These are phyloP conservation scores for Hirundo rustica DNA, from an alignment of 2,797 vertebrate species.

Conservation along the genomic window DNA sequence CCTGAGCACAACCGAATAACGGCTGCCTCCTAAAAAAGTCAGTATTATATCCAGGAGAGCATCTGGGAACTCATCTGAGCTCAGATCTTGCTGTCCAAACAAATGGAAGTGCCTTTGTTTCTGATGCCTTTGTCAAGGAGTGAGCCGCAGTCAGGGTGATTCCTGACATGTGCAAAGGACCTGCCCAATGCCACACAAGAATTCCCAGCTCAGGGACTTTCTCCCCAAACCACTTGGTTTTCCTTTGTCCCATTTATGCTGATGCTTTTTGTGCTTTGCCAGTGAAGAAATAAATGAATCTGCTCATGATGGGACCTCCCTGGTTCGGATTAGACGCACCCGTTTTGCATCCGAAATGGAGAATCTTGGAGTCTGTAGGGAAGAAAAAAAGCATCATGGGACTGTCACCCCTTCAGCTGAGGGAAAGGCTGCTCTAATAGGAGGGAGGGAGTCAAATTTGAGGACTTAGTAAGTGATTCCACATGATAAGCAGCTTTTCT, in stretches of 20 bases:
- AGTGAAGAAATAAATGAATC: not conserved
- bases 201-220: not conserved
- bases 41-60: not conserved
- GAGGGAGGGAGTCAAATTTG: not conserved
- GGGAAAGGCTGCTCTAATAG: not conserved
- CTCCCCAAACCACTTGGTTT: not conserved
- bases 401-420: not conserved
- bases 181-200: not conserved
- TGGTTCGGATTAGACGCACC: not conserved
- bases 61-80: not conserved
- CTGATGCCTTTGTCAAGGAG: fast-evolving
- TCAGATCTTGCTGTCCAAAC: not conserved
- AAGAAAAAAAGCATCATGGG: not conserved
- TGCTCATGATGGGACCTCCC: not conserved
- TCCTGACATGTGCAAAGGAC: fast-evolving
- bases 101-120: not conserved
- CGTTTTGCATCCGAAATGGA: not conserved
- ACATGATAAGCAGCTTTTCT: constrained; percentile 47
- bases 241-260: not conserved
- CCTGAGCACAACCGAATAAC: not conserved
- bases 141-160: not conserved
- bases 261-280: not conserved
- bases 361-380: not conserved
- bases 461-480: constrained; percentile 3
- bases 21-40: not conserved